Conservation (phyloP, 2,113 vertebrate genomes). For the Accipiter virgatus region DNA sequence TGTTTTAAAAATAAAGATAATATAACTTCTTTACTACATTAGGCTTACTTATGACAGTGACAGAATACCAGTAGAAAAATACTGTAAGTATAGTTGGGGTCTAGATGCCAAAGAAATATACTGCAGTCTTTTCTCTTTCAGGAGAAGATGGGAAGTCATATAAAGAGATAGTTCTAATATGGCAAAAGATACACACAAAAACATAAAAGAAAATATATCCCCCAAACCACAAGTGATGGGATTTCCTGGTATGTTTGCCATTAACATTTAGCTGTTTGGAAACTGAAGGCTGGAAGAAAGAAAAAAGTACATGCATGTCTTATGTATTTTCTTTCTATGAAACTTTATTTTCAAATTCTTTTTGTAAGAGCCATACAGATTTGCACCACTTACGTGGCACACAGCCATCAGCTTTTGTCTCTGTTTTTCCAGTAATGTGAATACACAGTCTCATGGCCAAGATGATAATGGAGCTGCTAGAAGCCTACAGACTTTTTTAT, state of each 20-base stretch:
- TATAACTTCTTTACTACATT: neutral
- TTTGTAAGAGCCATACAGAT: neutral
- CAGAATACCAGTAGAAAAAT: neutral
- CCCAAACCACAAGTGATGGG: neutral
- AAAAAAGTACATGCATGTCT: neutral
- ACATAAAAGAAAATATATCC: neutral
- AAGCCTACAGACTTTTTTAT: neutral
- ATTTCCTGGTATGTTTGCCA: neutral
- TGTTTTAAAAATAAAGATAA: neutral
- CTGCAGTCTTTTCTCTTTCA: neutral
- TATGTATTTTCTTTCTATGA: neutral
- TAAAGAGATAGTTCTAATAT: neutral
- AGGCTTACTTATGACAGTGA: neutral
- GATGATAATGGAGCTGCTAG: neutral
- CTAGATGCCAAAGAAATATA: neutral
- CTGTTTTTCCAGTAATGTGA: neutral
- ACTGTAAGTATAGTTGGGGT: neutral
- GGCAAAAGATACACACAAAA: neutral
- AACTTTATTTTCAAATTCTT: neutral
- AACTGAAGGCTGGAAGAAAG: neutral
- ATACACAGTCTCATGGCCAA: neutral
- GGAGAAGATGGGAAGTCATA: neutral
- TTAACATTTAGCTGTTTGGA: neutral
- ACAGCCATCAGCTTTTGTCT: neutral
- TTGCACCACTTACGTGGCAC: neutral